These are phyloP conservation scores for Leucopternis melanops DNA, from an alignment of 2,113 vertebrate species.

Conservation along the genomic window DNA sequence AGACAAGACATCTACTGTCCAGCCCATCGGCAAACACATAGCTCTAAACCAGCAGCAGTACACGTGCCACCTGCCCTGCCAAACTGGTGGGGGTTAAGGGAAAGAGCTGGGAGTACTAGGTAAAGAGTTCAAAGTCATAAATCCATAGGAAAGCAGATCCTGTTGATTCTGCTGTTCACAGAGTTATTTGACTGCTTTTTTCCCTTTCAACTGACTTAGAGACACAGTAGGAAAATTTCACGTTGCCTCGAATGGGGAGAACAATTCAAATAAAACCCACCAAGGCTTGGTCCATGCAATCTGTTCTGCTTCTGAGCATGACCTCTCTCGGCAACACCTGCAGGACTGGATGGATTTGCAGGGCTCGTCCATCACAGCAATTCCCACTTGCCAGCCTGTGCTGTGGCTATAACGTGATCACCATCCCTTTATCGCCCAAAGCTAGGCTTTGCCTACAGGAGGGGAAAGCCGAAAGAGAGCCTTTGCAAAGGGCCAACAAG, in stretches of 20 bases:
- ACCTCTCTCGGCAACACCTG: background rate
- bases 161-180: background rate
- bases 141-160: background rate
- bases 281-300: background rate
- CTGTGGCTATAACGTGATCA: accelerated
- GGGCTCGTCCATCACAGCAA: background rate
- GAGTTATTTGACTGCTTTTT: background rate
- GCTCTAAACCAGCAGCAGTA: background rate
- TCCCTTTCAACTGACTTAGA: background rate
- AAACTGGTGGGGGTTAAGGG: background rate
- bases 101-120: background rate
- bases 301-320: background rate
- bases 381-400: background rate
- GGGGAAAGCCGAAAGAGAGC: background rate
- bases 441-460: background rate
- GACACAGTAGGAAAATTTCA: background rate
- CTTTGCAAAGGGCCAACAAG: background rate
- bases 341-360: background rate
- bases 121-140: background rate
- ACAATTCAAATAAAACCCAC: background rate
- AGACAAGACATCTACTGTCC: background rate
- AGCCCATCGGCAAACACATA: background rate
- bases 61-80: background rate
- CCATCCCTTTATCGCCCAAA: background rate
- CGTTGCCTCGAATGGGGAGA: background rate